A percentile compares a stretch with the other conserved stretches of the same genome.
Evolutionary conservation across 2,888 invertebrate species (phyloP).

Genomic region (Coenonympha arcania): DNA sequence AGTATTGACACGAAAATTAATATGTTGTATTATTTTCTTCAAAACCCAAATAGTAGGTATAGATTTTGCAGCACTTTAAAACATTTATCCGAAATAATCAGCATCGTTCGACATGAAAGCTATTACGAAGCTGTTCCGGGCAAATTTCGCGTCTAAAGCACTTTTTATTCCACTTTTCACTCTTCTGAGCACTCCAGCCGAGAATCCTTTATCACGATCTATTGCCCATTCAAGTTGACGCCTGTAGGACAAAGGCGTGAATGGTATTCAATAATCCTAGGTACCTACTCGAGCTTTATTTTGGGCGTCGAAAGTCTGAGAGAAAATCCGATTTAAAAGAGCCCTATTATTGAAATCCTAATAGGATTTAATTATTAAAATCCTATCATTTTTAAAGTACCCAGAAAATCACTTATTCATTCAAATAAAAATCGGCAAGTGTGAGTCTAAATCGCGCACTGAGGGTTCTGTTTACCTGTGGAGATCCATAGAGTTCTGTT

Average conservation of each 20-base stretch:
- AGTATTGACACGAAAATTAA: no score
- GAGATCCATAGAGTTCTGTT: no score
- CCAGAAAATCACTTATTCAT: no score
- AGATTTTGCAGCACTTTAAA: background rate
- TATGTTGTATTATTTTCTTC: no score
- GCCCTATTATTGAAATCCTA: no score
- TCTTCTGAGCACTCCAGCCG: background rate
- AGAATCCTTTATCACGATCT: slow-evolving; percentile 1
- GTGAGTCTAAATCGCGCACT: no score
- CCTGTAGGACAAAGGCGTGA: background rate
- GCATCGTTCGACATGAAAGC: background rate
- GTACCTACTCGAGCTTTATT: background rate
- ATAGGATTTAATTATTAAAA: no score
- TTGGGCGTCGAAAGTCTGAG: background rate
- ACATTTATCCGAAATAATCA: background rate
- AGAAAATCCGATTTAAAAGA: no score
- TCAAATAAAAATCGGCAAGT: no score
- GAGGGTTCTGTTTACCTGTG: no score
- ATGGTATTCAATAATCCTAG: background rate
- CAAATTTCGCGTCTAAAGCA: background rate
- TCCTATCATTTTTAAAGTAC: no score
- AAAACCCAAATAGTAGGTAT: background rate
- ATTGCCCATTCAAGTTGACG: background rate
- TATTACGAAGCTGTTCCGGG: slow-evolving; percentile 2
- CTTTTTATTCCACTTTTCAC: background rate